These are phyloP conservation scores for Tachina fera DNA, from an alignment of 2,888 invertebrate species.

Conservation along the genomic window DNA sequence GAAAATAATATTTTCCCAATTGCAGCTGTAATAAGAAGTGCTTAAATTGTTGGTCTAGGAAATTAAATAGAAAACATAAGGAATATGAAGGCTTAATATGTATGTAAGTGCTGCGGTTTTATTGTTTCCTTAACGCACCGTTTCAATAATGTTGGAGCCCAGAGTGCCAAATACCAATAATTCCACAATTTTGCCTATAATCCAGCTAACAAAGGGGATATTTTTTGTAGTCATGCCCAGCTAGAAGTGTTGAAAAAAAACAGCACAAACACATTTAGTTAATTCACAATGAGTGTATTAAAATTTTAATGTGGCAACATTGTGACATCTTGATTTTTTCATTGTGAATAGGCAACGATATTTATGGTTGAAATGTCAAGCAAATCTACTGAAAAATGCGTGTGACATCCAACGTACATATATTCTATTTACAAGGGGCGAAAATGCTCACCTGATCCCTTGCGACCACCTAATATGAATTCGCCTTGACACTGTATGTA, in stretches of 20 bases:
- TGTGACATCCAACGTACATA: no score
- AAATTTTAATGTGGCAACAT: no score
- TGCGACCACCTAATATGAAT: no score
- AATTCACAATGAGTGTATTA: no score
- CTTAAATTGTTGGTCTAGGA: slow-evolving; percentile 73
- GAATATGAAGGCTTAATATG: not conserved
- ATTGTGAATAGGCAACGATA: no score
- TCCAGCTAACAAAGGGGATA: slow-evolving; percentile 72
- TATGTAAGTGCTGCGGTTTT: not conserved
- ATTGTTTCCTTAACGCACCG: slow-evolving; percentile 60
- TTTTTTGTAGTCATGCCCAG: slow-evolving; percentile 69
- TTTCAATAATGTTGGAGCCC: slow-evolving; percentile 73
- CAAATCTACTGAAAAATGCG: no score
- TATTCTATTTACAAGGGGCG: no score
- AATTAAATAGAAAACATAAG: not conserved
- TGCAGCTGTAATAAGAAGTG: slow-evolving; percentile 73
- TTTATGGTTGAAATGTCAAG: no score
- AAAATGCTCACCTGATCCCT: no score
- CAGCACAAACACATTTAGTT: no score
- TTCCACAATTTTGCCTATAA: slow-evolving; percentile 73
- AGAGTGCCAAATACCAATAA: slow-evolving; percentile 73
- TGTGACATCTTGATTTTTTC: no score
- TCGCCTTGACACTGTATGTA: no score
- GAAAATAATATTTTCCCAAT: slow-evolving; percentile 73
- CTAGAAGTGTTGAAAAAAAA: slow-evolving; percentile 27